These are phyloP conservation scores for Leptopilina myrica DNA, from an alignment of 2,888 invertebrate species.

Conservation along the genomic window DNA sequence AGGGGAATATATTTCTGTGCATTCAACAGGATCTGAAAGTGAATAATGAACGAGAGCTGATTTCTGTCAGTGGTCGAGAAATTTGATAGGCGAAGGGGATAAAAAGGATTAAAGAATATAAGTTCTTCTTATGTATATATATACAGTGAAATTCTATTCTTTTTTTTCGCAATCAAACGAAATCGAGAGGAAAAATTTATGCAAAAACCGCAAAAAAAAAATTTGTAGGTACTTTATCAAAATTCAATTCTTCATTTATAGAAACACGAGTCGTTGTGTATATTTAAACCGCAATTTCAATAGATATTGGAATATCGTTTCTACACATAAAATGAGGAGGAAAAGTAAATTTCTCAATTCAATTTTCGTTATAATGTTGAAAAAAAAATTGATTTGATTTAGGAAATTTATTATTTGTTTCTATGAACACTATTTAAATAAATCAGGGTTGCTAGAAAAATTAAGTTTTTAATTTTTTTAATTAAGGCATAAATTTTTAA, in stretches of 20 bases:
- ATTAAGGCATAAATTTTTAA: too few relatives aligned
- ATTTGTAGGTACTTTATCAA: neutral
- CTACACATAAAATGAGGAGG: too few relatives aligned
- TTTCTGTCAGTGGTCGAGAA: constrained; percentile 38
- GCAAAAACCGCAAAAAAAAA: constrained; percentile 22
- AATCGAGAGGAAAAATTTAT: constrained; percentile 19
- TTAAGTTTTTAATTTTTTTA: too few relatives aligned
- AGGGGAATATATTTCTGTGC: constrained; percentile 43
- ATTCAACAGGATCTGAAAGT: constrained; percentile 46
- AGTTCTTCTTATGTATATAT: constrained; percentile 6
- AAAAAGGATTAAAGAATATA: constrained; percentile 22
- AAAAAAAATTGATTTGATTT: too few relatives aligned
- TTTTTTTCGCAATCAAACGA: constrained; percentile 21
- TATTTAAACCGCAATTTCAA: too few relatives aligned
- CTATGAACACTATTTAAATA: too few relatives aligned
- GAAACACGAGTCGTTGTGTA: too few relatives aligned
- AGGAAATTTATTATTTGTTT: too few relatives aligned
- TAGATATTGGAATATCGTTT: too few relatives aligned
- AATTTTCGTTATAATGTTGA: too few relatives aligned
- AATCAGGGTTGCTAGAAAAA: too few relatives aligned
- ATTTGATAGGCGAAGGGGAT: constrained; percentile 42
- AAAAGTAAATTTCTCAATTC: too few relatives aligned
- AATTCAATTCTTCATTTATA: neutral
- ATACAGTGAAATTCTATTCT: constrained; percentile 22
- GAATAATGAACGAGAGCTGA: constrained; percentile 40